Evolutionary conservation across 2,797 vertebrate species (phyloP).

Genomic region (Adrianichthys oophorus): DNA sequence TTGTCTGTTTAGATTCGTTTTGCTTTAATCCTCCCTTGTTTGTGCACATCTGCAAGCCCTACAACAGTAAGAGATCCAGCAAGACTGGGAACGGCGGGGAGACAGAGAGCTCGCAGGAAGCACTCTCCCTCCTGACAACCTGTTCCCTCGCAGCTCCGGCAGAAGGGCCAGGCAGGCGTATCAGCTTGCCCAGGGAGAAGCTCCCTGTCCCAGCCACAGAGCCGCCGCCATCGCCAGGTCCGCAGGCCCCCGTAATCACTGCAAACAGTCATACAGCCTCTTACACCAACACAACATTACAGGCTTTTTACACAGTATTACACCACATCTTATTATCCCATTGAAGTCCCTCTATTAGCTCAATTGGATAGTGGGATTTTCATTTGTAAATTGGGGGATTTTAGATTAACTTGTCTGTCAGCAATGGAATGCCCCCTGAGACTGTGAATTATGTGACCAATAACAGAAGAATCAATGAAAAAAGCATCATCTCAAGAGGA

Average conservation of each 20-base stretch:
- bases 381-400: conserved; percentile 86
- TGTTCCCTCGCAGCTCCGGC: conserved; percentile 59
- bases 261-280: conserved; percentile 78
- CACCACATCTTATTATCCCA: conserved; percentile 85
- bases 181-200: conserved; percentile 72
- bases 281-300: conserved; percentile 83
- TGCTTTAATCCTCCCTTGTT: conserved; percentile 84
- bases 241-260: conserved; percentile 76
- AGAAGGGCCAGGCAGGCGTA: conserved; percentile 62
- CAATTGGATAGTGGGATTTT: conserved; percentile 86
- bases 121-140: conserved; percentile 57
- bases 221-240: conserved; percentile 58
- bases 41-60: conserved; percentile 81
- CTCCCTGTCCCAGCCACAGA: conserved; percentile 63
- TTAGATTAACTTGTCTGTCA: conserved; percentile 84
- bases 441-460: conserved; percentile 77
- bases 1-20: conserved; percentile 86
- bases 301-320: conserved; percentile 86
- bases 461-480: conserved; percentile 73
- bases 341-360: conserved; percentile 86
- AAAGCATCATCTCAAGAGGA: conserved; percentile 42
- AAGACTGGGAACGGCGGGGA: conserved; percentile 34
- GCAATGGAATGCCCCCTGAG: conserved; percentile 78
- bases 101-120: conserved; percentile 50
- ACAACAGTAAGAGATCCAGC: conserved; percentile 63